Conservation (phyloP, 1,140 invertebrate genomes). For the Hesperophylax magnus region DNA sequence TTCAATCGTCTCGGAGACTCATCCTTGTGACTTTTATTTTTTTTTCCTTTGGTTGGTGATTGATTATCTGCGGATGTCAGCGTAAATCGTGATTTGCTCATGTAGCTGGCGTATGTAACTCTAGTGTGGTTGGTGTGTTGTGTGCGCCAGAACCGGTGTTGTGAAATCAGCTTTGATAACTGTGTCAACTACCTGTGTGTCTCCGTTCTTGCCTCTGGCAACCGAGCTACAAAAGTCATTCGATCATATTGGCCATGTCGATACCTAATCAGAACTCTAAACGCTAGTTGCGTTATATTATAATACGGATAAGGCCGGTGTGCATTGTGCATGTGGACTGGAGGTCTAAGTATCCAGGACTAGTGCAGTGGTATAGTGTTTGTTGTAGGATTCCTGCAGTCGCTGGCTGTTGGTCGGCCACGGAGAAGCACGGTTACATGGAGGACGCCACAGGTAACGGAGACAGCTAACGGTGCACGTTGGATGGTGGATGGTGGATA, state of each 20-base stretch:
- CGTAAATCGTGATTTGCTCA: neutral
- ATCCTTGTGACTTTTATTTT: neutral
- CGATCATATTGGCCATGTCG: slow-evolving; percentile 8
- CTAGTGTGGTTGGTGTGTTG: slow-evolving; percentile 9
- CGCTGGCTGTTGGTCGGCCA: too few species aligned
- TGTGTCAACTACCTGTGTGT: slow-evolving; percentile 35
- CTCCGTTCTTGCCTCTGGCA: neutral
- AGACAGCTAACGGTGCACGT: too few species aligned
- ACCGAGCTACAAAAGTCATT: neutral
- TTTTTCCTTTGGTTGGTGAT: neutral
- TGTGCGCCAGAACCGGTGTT: slow-evolving; percentile 30
- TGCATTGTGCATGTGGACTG: too few species aligned
- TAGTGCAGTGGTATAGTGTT: too few species aligned
- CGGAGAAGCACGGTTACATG: too few species aligned
- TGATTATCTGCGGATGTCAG: neutral
- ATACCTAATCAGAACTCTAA: slow-evolving; percentile 2
- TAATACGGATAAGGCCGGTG: too few species aligned
- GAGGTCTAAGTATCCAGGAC: too few species aligned
- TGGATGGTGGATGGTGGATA: too few species aligned
- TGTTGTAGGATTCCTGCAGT: too few species aligned
- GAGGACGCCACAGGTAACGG: too few species aligned
- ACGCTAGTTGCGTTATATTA: neutral
- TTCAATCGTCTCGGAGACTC: neutral
- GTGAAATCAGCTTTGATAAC: slow-evolving; percentile 43
- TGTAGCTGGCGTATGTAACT: neutral